Evolutionary conservation across 1,140 invertebrate genomes (phyloP).

Genomic region (Akabosia matsudoensis): DNA sequence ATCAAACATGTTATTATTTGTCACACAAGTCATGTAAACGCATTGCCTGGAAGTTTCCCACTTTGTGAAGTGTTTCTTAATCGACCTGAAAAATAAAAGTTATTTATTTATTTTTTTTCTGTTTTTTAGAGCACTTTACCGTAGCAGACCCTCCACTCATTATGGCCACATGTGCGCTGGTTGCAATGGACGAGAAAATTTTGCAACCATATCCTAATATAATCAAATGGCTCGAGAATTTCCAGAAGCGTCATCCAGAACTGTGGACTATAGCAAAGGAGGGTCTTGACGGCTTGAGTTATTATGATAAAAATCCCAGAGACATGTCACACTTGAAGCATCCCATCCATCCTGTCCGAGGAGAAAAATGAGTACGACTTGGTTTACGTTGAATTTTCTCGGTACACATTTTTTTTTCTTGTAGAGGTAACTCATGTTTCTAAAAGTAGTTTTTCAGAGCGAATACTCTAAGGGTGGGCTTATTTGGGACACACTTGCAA

Average conservation of each 20-base stretch:
- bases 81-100: too few species aligned
- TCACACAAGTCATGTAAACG: too few species aligned
- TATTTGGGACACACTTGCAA: too few species aligned
- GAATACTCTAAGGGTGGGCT: too few species aligned
- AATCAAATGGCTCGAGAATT: slow-evolving; percentile 28
- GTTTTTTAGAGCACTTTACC: slow-evolving; percentile 20
- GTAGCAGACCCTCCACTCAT: slow-evolving; percentile 42
- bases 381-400: neutral
- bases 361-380: neutral
- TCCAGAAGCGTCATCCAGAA: slow-evolving; percentile 28
- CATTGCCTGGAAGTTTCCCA: too few species aligned
- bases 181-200: slow-evolving; percentile 36
- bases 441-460: too few species aligned
- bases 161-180: slow-evolving; percentile 37
- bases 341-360: slow-evolving; percentile 35
- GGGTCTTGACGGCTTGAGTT: slow-evolving; percentile 37
- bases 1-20: too few species aligned
- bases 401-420: too few species aligned
- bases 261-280: slow-evolving; percentile 37
- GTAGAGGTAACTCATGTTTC: neutral
- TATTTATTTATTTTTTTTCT: neutral
- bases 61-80: too few species aligned
- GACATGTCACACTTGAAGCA: slow-evolving; percentile 41
- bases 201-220: slow-evolving; percentile 34
- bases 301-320: slow-evolving; percentile 41